Evolutionary conservation across 2,797 vertebrate genomes (phyloP).

Genomic region (Catharus ustulatus): DNA sequence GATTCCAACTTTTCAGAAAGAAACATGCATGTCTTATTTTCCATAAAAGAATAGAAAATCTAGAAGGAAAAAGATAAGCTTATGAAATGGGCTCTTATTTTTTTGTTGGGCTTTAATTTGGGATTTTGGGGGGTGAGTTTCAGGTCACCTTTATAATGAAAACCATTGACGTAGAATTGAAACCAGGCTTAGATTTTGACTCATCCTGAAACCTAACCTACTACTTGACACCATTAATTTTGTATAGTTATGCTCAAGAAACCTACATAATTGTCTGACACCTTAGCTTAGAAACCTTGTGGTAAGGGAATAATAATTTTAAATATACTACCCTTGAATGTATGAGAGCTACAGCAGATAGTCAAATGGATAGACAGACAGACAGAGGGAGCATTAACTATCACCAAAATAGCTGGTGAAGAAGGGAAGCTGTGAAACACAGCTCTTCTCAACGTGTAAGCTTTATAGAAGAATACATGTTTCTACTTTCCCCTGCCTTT

Average conservation of each 20-base stretch:
- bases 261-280: background rate
- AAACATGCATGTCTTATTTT: background rate
- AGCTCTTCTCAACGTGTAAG: background rate
- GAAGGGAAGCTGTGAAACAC: background rate
- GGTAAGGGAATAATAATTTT: background rate
- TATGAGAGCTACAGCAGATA: background rate
- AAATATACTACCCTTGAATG: background rate
- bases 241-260: background rate
- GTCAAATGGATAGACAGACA: background rate
- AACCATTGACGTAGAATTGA: background rate
- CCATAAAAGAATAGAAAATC: background rate
- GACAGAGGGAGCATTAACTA: background rate
- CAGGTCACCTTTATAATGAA: background rate
- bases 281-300: background rate
- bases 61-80: background rate
- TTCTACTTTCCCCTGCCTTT: background rate
- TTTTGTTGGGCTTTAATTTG: background rate
- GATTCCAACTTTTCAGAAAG: background rate
- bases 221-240: background rate
- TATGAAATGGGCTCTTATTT: background rate
- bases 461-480: rapidly evolving
- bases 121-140: background rate
- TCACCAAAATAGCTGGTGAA: background rate
- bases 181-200: background rate
- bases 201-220: background rate